Base-by-base conservation (phyloP, 2,888 invertebrate species). In the Tribolium freemani region DNA sequence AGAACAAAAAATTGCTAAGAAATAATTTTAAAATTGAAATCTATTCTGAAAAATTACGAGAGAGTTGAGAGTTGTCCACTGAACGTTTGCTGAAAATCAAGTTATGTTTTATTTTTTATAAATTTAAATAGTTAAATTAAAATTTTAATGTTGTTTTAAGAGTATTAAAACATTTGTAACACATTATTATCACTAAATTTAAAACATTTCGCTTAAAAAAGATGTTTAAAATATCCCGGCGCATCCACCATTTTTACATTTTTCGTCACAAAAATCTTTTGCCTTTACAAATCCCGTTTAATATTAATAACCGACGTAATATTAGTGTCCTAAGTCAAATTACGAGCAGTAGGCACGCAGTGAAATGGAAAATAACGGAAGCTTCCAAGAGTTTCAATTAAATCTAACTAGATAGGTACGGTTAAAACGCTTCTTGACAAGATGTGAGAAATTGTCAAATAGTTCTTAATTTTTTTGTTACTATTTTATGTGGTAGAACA, bases 361-460 rank as follows among this genome's bases (percentile, higher is more conserved):
- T 38, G 51, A 50, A 38, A 48, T 63, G 63, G 63, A 31, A 63
- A 63, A 63, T 63, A 48, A 60, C 60, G 60, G 60, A 60, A 60
- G 60, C 60, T 10, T 46, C 46, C 30, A 48, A 60, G 57, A 45
- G 60, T 60, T 60, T 60, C 60, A 46, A 60, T 60, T 60, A 60
- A 60, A 48, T n/a, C 60, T 48, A 60, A 21, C 48, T 44, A 45
- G 48, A 60, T 60, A 45, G 48, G 48, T 60, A 8, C 5, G 26
- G 46, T 60, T 13, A 4, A 20, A 38, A 26, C 26, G 26, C 26
- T 26, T 26, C 38, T 38, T 38, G 38, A 9, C 38, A 38, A 30
- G 26, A 26, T 26, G 26, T 3, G 3, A 5, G 26, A 26, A 26
- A 26, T 26, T 26, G 26, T 26, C 26, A 26, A 26, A 26, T 26